These are phyloP conservation scores for Bambusicola thoracicus DNA, from an alignment of 2,113 vertebrate genomes.

Conservation along the genomic window DNA sequence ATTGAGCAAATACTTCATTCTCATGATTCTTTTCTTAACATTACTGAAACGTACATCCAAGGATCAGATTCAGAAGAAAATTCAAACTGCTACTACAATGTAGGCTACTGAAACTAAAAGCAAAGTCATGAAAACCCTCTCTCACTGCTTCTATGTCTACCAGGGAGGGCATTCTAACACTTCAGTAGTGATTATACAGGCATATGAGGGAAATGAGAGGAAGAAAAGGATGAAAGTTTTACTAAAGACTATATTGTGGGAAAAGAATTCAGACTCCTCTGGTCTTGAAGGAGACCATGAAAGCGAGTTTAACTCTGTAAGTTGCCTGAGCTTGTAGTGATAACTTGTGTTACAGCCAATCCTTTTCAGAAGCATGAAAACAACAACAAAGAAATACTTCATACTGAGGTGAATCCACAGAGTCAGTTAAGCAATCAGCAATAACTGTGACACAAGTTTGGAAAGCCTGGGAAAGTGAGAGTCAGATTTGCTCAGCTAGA, in stretches of 20 bases:
- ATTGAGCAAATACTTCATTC: not conserved
- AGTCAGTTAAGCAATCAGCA: not conserved
- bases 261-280: not conserved
- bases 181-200: not conserved
- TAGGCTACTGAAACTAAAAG: not conserved
- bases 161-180: not conserved
- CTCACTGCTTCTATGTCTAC: not conserved
- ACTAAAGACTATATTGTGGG: not conserved
- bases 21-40: not conserved
- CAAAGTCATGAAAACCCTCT: not conserved
- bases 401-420: not conserved
- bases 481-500: rapidly evolving
- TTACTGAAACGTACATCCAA: not conserved
- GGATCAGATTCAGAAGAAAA: not conserved
- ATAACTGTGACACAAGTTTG: not conserved
- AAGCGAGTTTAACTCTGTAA: not conserved
- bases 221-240: not conserved
- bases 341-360: not conserved
- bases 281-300: not conserved
- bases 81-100: not conserved
- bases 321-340: not conserved
- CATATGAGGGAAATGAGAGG: not conserved
- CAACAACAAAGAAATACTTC: not conserved
- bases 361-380: not conserved
- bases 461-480: not conserved